These are phyloP conservation scores for Coilia nasus DNA, from an alignment of 2,797 vertebrate species.

Conservation along the genomic window DNA sequence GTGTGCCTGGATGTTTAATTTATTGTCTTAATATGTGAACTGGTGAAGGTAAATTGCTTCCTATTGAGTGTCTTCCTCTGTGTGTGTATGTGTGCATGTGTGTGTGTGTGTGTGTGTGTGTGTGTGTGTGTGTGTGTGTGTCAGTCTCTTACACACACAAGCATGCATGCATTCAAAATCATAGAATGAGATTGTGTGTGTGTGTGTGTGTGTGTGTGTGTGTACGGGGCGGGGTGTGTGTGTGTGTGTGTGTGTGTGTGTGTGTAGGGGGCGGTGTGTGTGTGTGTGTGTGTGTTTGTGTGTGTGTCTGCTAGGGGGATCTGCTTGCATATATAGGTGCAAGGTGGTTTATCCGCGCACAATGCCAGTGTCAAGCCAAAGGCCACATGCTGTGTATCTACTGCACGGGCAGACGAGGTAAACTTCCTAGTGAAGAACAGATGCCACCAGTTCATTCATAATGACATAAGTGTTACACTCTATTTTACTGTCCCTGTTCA, in stretches of 20 bases:
- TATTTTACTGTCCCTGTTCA: no score
- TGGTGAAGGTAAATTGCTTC: not conserved
- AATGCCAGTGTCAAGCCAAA: not conserved
- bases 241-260: no score
- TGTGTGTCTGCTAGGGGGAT: not conserved
- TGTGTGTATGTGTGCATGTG: not conserved
- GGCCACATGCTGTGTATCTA: not conserved
- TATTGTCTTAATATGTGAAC: not conserved
- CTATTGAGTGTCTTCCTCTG: no score
- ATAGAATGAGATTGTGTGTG: not conserved
- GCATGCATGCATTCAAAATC: no score
- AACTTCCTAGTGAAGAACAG: no score
- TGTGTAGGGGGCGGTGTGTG: no score
- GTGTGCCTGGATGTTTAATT: not conserved
- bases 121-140: no score
- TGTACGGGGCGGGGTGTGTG: no score
- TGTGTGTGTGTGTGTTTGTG: not conserved
- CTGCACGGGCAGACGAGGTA: no score
- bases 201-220: not conserved
- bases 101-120: not conserved
- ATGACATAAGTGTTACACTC: not conserved
- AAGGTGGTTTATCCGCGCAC: not conserved
- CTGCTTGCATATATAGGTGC: not conserved
- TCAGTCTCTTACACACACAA: no score
- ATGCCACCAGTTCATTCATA: not conserved